A percentile compares a stretch with the other conserved stretches of the same genome.
Conservation (phyloP, 2,888 invertebrate species). For the Opisthograptis luteolata region DNA sequence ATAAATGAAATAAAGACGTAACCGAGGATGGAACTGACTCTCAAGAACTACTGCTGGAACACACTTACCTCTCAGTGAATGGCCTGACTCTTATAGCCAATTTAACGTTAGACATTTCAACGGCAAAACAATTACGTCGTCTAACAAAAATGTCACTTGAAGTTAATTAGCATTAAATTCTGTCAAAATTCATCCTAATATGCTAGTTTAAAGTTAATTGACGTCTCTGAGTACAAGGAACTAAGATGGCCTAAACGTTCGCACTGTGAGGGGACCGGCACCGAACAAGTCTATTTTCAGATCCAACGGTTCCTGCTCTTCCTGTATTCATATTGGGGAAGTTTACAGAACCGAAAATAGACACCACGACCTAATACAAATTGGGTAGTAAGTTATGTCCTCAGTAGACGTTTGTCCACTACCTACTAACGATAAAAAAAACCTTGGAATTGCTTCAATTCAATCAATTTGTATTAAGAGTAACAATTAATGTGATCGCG, state of each 20-base stretch:
- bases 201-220: too few species aligned
- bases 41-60: too few species aligned
- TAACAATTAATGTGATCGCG: too few species aligned
- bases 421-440: too few species aligned
- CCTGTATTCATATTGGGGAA: constrained; percentile 30
- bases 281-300: constrained; percentile 57
- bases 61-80: constrained; percentile 85
- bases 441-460: too few species aligned
- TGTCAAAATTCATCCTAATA: too few species aligned
- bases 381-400: background rate
- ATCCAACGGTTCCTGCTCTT: constrained; percentile 30
- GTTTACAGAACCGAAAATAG: constrained; percentile 29
- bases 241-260: constrained; percentile 25
- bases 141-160: too few species aligned
- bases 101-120: constrained; percentile 85
- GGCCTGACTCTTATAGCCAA: constrained; percentile 87
- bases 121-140: background rate
- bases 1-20: too few species aligned
- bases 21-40: too few species aligned
- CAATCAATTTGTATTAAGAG: too few species aligned
- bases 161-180: too few species aligned
- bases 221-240: too few species aligned
- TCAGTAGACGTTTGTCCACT: background rate
- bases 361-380: constrained; percentile 5
- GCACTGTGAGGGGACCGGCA: constrained; percentile 30